Evolutionary conservation across 2,888 invertebrate species (phyloP), one percentile per base, ranked within the genome.

Genomic region (Matsumyia berberina): DNA sequence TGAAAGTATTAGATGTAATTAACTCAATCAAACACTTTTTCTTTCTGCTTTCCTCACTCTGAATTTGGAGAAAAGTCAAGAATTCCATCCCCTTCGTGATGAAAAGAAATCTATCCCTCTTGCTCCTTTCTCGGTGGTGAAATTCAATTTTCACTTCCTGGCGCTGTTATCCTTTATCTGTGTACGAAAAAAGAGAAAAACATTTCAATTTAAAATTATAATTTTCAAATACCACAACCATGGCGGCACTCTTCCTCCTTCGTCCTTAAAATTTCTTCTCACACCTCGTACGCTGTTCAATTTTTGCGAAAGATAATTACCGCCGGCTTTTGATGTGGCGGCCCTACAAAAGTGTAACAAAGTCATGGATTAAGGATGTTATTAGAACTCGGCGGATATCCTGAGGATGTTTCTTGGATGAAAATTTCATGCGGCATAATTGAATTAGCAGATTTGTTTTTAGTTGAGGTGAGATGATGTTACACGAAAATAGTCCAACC

Each of bases 201-300:
- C 73, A 67, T 79, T 73, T 24, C 24, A 73, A 79, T 83, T 79
- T 73, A 73, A 69, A 83, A 73, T 83, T 79, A 69, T 83, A 79
- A 83, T 79, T 69, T 66, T 73, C 37, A 62, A 24, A 39, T 73
- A 55, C 79, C 51, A 9, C 69, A 67, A 15, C 53, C 62, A 29
- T 33, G 37, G 24, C 6, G 12, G 15, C 12, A 58, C 57, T 42
- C 67, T 58, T 39, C 15, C 19, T 9, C 17, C 57, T 9, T 12
- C n/a, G 8, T 12, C 29, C 12, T 29, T 9, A 0, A 42, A 44
- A 37, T 39, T 35, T 57, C 46, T 53, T 64, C 44, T 76, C 58
- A 42, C 62, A 70, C 64, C 67, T 67, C 55, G 46, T 44, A 73
- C 57, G 66, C 58, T 62, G 53, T 29, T 49, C 53, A 46, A 72